Evolutionary conservation across 2,797 vertebrate species (phyloP).

Genomic region (Buceros bicornis): DNA sequence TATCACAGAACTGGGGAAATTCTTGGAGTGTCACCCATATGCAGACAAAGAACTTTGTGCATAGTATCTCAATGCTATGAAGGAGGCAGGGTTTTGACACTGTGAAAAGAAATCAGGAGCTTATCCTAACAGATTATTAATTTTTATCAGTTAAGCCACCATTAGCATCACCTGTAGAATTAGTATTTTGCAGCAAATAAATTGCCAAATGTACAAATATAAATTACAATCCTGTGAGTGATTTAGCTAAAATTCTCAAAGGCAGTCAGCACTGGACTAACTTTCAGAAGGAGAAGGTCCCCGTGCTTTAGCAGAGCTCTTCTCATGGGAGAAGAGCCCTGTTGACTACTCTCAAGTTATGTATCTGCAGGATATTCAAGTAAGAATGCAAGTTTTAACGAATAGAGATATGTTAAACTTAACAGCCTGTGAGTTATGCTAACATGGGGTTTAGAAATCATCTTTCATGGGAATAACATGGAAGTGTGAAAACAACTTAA

Average conservation of each 20-base stretch:
- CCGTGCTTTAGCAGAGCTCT: background rate
- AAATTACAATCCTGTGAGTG: background rate
- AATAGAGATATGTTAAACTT: background rate
- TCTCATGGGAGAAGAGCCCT: background rate
- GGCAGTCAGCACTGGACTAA: background rate
- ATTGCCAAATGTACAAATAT: background rate
- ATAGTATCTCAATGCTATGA: background rate
- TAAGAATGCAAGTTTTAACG: background rate
- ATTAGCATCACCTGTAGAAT: background rate
- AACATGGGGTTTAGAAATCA: background rate
- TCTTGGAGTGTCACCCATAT: background rate
- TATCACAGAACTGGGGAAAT: background rate
- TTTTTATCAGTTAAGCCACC: background rate
- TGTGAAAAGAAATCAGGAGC: background rate
- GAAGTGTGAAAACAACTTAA: background rate
- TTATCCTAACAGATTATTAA: background rate
- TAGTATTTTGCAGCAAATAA: background rate
- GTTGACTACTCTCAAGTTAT: background rate
- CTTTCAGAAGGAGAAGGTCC: background rate
- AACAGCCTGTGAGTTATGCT: background rate
- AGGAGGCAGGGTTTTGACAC: background rate
- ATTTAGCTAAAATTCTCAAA: background rate
- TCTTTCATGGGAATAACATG: background rate
- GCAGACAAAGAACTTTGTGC: background rate
- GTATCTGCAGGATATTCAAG: background rate